These are phyloP conservation scores for Drepanosiphum platanoidis DNA, from an alignment of 2,888 invertebrate genomes.

Conservation along the genomic window DNA sequence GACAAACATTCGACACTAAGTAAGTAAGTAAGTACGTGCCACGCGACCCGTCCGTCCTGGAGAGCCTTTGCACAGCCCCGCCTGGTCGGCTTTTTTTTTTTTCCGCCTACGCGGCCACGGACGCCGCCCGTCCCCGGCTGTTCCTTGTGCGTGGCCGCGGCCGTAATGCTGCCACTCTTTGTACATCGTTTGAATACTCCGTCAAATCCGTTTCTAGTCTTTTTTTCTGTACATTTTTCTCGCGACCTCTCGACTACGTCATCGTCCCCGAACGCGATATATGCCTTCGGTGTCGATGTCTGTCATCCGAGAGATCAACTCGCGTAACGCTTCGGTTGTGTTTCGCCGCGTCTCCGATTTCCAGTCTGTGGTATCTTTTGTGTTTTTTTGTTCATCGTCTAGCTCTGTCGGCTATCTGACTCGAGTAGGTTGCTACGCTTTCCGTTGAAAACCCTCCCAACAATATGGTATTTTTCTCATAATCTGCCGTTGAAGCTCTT, in stretches of 20 bases:
- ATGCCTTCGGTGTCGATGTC: background rate
- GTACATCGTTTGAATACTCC: too few species aligned
- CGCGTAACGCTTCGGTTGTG: background rate
- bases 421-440: too few species aligned
- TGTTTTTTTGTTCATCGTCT: too few species aligned
- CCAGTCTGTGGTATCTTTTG: too few species aligned
- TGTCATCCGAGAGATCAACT: background rate
- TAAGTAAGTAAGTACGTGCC: constrained; percentile 9
- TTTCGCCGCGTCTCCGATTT: background rate
- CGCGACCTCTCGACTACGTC: background rate
- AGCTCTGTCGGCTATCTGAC: too few species aligned
- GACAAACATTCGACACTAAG: constrained; percentile 28
- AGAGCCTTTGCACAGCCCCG: too few species aligned
- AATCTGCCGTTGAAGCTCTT: too few species aligned
- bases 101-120: background rate
- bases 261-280: background rate
- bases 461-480: too few species aligned
- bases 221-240: too few species aligned
- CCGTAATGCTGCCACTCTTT: background rate
- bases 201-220: background rate
- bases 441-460: too few species aligned
- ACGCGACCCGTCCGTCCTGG: background rate
- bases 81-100: too few species aligned
- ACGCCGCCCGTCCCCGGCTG: background rate
- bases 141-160: background rate